Conservation (phyloP, 1,140 invertebrate species). For the Cardiocondyla obscurior region DNA sequence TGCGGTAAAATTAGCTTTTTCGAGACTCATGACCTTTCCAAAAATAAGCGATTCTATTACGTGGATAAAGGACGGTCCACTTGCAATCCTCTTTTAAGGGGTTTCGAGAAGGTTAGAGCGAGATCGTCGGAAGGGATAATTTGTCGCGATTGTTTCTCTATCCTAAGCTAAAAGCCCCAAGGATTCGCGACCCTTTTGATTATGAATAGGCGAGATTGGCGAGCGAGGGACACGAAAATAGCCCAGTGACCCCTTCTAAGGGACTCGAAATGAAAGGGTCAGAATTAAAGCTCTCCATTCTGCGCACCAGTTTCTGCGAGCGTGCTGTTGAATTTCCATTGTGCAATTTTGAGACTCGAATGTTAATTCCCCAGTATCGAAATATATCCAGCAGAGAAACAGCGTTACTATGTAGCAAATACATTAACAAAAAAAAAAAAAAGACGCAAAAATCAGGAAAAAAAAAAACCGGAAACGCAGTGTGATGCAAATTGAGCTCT, state of each 20-base stretch:
- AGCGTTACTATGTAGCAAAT: background rate
- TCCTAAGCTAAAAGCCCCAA: constrained; percentile 44
- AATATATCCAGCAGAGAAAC: constrained; percentile 7
- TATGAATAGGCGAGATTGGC: constrained; percentile 60
- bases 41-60: constrained; percentile 52
- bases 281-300: constrained; percentile 55
- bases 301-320: constrained; percentile 7
- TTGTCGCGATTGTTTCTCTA: constrained; percentile 59
- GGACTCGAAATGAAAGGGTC: constrained; percentile 60
- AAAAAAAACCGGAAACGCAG: background rate
- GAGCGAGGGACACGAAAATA: constrained; percentile 38
- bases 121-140: constrained; percentile 44
- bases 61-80: constrained; percentile 17
- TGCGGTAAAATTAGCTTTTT: constrained; percentile 39
- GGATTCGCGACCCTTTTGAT: constrained; percentile 45
- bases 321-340: constrained; percentile 23
- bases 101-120: constrained; percentile 29
- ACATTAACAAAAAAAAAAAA: background rate
- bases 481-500: background rate
- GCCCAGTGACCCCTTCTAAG: constrained; percentile 22
- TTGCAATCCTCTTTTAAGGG: constrained; percentile 5
- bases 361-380: background rate
- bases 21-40: constrained; percentile 14
- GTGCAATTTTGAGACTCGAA: constrained; percentile 7
- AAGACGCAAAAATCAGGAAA: background rate